Conservation (phyloP, 2,113 vertebrate species). For the Amphiprion ocellaris region DNA sequence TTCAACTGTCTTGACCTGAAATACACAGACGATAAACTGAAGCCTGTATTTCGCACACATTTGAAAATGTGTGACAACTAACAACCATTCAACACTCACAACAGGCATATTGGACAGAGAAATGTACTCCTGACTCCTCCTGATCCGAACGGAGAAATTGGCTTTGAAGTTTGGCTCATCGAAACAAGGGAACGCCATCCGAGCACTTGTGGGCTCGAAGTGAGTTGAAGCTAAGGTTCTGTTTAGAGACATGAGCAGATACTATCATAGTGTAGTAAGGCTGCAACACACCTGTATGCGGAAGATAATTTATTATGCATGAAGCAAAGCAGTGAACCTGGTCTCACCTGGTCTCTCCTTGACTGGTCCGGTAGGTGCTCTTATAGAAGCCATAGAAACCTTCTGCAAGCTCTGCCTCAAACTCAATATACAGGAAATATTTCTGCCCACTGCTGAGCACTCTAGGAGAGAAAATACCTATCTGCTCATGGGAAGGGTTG, state of each 20-base stretch:
- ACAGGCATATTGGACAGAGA: conserved; percentile 86
- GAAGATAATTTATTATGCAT: neutral
- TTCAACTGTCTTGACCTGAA: conserved; percentile 79
- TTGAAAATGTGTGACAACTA: neutral
- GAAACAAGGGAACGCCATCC: conserved; percentile 86
- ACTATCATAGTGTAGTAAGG: neutral
- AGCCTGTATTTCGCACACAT: neutral
- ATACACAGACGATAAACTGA: neutral
- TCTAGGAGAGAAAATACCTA: conserved; percentile 84
- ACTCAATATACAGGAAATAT: conserved; percentile 84
- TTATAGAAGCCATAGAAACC: conserved; percentile 86
- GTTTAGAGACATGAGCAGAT: conserved; percentile 3
- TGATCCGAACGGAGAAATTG: conserved; percentile 82
- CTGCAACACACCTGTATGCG: neutral
- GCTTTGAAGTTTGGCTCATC: conserved; percentile 87
- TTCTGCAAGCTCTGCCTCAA: conserved; percentile 78
- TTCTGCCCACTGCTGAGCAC: conserved; percentile 82
- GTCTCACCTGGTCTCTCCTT: conserved; percentile 80
- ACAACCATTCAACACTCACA: conserved; percentile 66
- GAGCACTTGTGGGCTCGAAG: conserved; percentile 86
- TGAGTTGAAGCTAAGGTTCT: conserved; percentile 85
- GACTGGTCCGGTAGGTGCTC: conserved; percentile 80
- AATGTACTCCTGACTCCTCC: conserved; percentile 76
- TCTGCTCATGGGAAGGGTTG: conserved; percentile 84
- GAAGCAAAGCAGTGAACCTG: neutral